phyloP scores from a whole-genome alignment of 1,140 invertebrate genomes.

The Penaeus japonicus region DNA sequence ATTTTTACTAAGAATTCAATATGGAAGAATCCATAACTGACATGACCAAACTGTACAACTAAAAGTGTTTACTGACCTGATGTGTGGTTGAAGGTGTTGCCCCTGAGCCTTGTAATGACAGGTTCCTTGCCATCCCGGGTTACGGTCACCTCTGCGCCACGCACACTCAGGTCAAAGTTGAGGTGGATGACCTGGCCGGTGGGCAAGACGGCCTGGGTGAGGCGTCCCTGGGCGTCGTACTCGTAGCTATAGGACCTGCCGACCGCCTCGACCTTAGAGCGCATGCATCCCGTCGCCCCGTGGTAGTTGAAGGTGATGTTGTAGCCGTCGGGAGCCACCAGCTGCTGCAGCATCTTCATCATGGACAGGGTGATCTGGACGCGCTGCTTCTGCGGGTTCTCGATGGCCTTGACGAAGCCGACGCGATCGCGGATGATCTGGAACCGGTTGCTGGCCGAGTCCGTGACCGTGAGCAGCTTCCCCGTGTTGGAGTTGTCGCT shows the following conservation, averaged over 20 bases:
- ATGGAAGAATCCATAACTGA: not conserved
- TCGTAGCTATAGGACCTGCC: conserved; percentile 92
- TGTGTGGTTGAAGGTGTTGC: conserved; percentile 75
- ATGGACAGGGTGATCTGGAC: conserved; percentile 50
- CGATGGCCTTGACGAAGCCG: conserved; percentile 52
- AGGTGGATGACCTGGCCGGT: conserved; percentile 88
- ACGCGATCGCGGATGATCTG: conserved; percentile 86
- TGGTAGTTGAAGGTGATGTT: conserved; percentile 59
- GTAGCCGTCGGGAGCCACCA: conserved; percentile 55
- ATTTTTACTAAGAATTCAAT: no score
- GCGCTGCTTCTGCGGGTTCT: conserved; percentile 57
- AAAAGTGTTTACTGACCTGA: conserved; percentile 28
- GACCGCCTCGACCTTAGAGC: conserved; percentile 86
- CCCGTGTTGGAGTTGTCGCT: conserved; percentile 96
- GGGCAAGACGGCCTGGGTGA: conserved; percentile 88
- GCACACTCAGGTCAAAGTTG: conserved; percentile 84
- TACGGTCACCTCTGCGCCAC: conserved; percentile 87
- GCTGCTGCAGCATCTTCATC: conserved; percentile 48
- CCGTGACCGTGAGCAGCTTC: conserved; percentile 88
- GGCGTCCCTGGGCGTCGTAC: conserved; percentile 92
- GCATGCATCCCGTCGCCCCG: conserved; percentile 72
- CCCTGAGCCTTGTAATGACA: conserved; percentile 85
- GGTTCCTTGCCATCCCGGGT: conserved; percentile 83
- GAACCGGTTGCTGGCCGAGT: conserved; percentile 89
- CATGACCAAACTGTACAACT: not conserved